Base-by-base conservation (phyloP, 1,140 invertebrate genomes). In the Drosophila pseudoananassae region DNA sequence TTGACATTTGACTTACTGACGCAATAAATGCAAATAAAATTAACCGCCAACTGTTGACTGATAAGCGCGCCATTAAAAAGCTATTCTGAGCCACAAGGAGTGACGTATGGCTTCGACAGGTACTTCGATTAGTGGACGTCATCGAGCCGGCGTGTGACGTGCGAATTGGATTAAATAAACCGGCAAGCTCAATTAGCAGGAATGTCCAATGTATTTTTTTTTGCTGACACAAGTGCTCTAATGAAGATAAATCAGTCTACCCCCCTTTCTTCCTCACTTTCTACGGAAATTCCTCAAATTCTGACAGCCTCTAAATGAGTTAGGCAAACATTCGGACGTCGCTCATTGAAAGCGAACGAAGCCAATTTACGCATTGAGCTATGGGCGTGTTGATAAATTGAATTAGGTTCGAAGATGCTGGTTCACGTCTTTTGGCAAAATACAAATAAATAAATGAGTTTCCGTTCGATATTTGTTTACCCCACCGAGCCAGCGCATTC, bases 371-470 rank as follows among this genome's bases (percentile, higher is more conserved):
- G 68, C 68, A 77, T 27, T 27, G 6, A 27, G 5, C 5, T 49
- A 38, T 58, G 36, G 45, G 20, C 10, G 51, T 82, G 83, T 85
- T 85, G 61, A 85, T 88, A 68, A 71, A 87, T 88, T 88, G 56
- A 87, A 88, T 82, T 88, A 68, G 29, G 31, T 52, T 38, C 33
- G 36, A 64, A 74, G 38, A 33, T 43, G 53, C 47, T 54, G 50
- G 50, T 36, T 56, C 31, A 50, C 65, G 47, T 76, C 58, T 63
- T 71, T 59, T 64, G 43, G 27, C 49, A 36, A 75, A 75, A 77
- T 64, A 64, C 12, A 74, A 53, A 75, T 75, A 75, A 65, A 75
- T 65, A 75, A 65, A 75, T 65, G 33, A 75, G 31, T 56, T 36
- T 54, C 70, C 69, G 58, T 52, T 56, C 33, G 43, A 29, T 64